Evolutionary conservation across 2,113 vertebrate species (phyloP), one percentile per base, ranked within the genome.

Genomic region (Burhinus bistriatus): DNA sequence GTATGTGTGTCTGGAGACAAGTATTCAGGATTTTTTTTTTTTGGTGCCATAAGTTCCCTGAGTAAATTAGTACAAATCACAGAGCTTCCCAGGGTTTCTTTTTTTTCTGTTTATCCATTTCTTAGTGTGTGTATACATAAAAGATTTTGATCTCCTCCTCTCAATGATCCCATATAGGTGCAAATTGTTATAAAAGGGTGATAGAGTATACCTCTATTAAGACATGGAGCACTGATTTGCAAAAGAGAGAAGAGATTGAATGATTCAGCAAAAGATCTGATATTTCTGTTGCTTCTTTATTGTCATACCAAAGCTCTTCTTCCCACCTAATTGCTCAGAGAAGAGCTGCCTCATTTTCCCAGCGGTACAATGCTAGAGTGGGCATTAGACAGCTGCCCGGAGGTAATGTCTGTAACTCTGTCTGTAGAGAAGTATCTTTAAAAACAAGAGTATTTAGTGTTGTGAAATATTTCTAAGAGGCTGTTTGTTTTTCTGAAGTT

Each of bases 381-480:
- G 21, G 19, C 25, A 68, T 64, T 65, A 91, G 73, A 36, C 32
- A 62, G 71, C 62, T 95, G 73, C 78, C 78, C 75, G 83, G 95
- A 81, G 66, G 66, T 93, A 58, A 83, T 4, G 84, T 88, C 76
- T 95, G 23, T 40, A 80, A 57, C 76, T 84, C 40, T 72, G 83
- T 80, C 91, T 93, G 72, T 3, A 13, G 71, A 73, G 42, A 84
- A 83, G 2, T 12, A 64, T 55, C 44, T 81, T 91, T 78, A 49
- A 90, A 83, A 95, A 40, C 51, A 90, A 54, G 55, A 47, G 55
- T 75, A 18, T 76, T 93, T 83, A 89, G 7, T 80, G 23, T 77
- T 88, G 45, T 78, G 75, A 83, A 91, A 93, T 85, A 79, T 94
- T 92, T 96, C 70, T 87, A 71, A 92, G 44, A 88, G 15, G 57